These are phyloP conservation scores for Euwallacea fornicatus DNA, from an alignment of 1,140 invertebrate genomes.

Conservation along the genomic window DNA sequence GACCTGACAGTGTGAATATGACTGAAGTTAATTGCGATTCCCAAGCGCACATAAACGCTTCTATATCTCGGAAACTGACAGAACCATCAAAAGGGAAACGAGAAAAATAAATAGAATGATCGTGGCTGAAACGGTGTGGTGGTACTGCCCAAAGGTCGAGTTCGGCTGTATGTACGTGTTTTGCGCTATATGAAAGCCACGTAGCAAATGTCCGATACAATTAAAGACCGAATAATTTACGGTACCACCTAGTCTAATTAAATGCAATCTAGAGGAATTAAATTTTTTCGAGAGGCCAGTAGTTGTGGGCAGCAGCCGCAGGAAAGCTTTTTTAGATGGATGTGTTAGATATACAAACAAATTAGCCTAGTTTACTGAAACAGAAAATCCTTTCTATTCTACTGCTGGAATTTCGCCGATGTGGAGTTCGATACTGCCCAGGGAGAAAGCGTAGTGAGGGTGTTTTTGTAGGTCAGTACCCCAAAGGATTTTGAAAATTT, in stretches of 20 bases:
- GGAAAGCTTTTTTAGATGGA: slow-evolving; percentile 31
- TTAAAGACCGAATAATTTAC: slow-evolving; percentile 18
- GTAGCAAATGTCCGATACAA: neutral
- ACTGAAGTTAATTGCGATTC: slow-evolving; percentile 37
- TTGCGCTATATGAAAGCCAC: neutral
- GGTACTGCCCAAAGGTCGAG: slow-evolving; percentile 6
- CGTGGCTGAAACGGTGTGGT: neutral
- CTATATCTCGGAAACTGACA: slow-evolving; percentile 31
- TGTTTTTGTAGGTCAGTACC: too few relatives aligned
- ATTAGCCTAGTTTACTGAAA: slow-evolving; percentile 35
- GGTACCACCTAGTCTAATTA: slow-evolving; percentile 24
- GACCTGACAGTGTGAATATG: slow-evolving; percentile 24
- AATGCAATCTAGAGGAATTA: slow-evolving; percentile 24
- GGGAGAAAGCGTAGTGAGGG: too few relatives aligned
- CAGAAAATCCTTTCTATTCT: slow-evolving; percentile 24
- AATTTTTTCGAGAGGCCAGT: slow-evolving; percentile 13
- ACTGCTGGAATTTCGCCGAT: too few relatives aligned
- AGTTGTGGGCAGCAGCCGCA: slow-evolving; percentile 31
- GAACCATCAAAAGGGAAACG: slow-evolving; percentile 11
- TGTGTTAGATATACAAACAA: slow-evolving; percentile 31
- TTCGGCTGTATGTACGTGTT: neutral
- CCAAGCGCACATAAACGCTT: slow-evolving; percentile 34
- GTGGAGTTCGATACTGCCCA: too few relatives aligned
- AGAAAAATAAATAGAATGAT: slow-evolving; percentile 3
- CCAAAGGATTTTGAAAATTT: too few relatives aligned